Evolutionary conservation across 2,797 vertebrate species (phyloP).

Genomic region (Danionella dracula): DNA sequence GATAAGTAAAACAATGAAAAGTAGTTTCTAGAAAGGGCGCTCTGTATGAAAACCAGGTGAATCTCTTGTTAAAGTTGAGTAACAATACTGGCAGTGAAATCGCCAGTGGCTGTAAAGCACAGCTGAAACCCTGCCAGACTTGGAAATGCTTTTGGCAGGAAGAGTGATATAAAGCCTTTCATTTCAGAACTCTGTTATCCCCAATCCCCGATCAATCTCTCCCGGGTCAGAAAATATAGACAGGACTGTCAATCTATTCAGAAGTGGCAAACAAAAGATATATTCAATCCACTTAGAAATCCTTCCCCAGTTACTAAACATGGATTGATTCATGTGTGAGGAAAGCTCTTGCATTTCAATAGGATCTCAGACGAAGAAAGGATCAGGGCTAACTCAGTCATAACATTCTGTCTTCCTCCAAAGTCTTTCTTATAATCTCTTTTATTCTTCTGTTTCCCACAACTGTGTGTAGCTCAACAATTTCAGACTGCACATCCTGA

Average conservation of each 20-base stretch:
- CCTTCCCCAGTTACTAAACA: conserved; percentile 14
- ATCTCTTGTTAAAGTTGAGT: conserved; percentile 15
- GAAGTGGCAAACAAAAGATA: conserved; percentile 28
- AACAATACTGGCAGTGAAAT: conserved; percentile 24
- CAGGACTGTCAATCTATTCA: conserved; percentile 27
- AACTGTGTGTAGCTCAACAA: too few relatives aligned
- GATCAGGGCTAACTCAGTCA: not conserved
- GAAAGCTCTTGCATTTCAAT: conserved; percentile 12
- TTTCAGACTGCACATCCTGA: too few relatives aligned
- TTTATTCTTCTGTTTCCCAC: not conserved
- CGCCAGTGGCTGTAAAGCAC: conserved; percentile 25
- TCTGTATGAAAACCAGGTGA: not conserved
- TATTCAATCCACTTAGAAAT: conserved; percentile 5
- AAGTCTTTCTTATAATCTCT: not conserved
- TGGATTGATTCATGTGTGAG: conserved; percentile 16
- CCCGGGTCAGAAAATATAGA: conserved; percentile 13
- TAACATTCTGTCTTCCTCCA: not conserved
- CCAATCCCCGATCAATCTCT: conserved; percentile 36
- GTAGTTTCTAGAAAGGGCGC: too few relatives aligned
- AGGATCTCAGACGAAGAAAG: not conserved
- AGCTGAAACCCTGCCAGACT: conserved; percentile 10
- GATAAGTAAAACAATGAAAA: too few relatives aligned
- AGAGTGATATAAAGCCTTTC: conserved; percentile 35
- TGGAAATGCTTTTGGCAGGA: conserved; percentile 29
- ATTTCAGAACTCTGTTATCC: conserved; percentile 42